Base-by-base conservation (phyloP, 1,140 invertebrate species). In the Ericerus pela region DNA sequence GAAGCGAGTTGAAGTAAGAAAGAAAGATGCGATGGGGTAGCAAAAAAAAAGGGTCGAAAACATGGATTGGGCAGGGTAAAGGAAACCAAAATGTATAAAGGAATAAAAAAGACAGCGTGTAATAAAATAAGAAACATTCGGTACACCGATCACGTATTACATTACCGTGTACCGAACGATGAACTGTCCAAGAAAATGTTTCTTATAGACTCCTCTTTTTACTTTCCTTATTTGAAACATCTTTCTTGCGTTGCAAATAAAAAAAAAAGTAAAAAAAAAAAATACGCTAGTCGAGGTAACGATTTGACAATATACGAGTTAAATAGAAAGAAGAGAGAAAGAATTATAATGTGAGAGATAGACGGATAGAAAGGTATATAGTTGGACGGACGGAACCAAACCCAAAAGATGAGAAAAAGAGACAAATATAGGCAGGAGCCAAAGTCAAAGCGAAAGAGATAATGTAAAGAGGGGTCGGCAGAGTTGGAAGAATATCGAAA, bases 11-110 rank as follows among this genome's bases (percentile, higher is more conserved):
- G 54, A 30, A 43, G 36, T 18, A 26, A 52, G 53, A 58, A 38
- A 60, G 58, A 31, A 52, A 58, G 58, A 59, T 56, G 58, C 56
- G 58, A 55, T 52, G 38, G 56, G 54, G 58, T 37, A 56, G 27
- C 57, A 54, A 56, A 55, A 54, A 58, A 53, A 29, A 30, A 43
- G 5, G 0, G 28, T 14, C 27, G 37, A 33, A 28, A 59, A 33
- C 47, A 18, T 27, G 58, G 51, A 51, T 55, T 51, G 36, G 52
- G 55, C 58, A 57, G 58, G 51, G 62, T 61, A 59, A 62, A 62
- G 70, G 67, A 68, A 71, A 70, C 70, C 67, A 70, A 65, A 66
- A 63, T 65, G 62, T 60, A 68, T 68, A 68, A 72, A 71, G 71
- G 71, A 26, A 30, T 37, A 51, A 56, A 36, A 36, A 47, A 56